phyloP scores from a whole-genome alignment of 2,797 vertebrate species.

The Siniperca obscura region DNA sequence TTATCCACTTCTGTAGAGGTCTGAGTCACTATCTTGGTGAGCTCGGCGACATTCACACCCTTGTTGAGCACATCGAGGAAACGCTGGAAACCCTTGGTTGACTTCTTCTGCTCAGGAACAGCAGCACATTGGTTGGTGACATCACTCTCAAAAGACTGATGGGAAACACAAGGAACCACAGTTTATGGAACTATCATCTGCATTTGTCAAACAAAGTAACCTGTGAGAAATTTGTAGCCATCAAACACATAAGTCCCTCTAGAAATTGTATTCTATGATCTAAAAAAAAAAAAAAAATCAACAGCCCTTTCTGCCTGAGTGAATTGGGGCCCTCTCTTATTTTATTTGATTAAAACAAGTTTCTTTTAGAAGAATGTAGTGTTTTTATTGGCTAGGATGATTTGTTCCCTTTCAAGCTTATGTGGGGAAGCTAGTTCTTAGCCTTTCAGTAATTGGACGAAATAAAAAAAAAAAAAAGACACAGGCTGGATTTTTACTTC shows the following conservation, averaged over 20 bases:
- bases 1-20: not conserved
- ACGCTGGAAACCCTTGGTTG: constrained; percentile 75
- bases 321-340: no score
- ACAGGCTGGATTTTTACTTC: not conserved
- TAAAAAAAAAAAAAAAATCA: not conserved
- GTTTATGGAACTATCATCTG: not conserved
- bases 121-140: constrained; percentile 11
- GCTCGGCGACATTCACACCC: constrained; percentile 75
- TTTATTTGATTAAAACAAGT: not conserved
- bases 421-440: not conserved
- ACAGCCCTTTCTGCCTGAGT: not conserved
- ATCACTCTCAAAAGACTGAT: constrained; percentile 57
- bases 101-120: constrained; percentile 36
- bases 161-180: constrained; percentile 42
- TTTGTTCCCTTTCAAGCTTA: not conserved
- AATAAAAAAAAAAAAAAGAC: not conserved
- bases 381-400: not conserved
- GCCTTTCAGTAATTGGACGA: not conserved
- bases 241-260: not conserved
- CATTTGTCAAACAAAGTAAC: not conserved
- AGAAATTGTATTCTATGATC: not conserved
- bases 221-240: not conserved
- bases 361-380: not conserved
- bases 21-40: constrained; percentile 75
- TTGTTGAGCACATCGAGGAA: constrained; percentile 82